phyloP scores from a whole-genome alignment of 2,113 vertebrate genomes.

The Propithecus coquereli region DNA sequence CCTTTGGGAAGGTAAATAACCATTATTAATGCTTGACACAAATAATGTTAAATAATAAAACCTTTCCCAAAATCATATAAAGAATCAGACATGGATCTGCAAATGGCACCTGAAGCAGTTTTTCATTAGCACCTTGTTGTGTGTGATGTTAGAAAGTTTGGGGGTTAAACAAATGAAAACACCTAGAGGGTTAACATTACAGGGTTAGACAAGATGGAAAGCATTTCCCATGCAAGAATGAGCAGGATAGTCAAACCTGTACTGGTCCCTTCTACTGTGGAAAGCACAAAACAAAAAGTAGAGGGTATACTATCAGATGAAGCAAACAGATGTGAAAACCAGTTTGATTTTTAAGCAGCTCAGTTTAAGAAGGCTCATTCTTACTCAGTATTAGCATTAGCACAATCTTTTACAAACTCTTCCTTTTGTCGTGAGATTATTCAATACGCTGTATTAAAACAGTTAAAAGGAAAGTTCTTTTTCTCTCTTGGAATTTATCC shows the following conservation, averaged over 20 bases:
- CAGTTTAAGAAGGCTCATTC: constrained; percentile 44
- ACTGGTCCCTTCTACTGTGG: constrained; percentile 79
- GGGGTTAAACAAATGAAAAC: constrained; percentile 62
- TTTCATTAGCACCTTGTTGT: not conserved
- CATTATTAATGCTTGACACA: not conserved
- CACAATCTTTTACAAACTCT: constrained; percentile 22
- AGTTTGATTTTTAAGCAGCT: constrained; percentile 49
- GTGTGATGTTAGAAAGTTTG: not conserved
- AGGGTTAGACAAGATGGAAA: constrained; percentile 69
- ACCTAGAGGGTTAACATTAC: constrained; percentile 73
- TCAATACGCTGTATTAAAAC: not conserved
- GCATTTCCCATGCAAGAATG: constrained; percentile 76
- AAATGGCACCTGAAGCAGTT: constrained; percentile 39
- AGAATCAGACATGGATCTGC: constrained; percentile 55
- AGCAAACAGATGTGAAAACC: constrained; percentile 41
- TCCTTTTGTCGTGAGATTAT: constrained; percentile 34
- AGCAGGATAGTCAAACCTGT: constrained; percentile 82
- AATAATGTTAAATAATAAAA: constrained; percentile 52
- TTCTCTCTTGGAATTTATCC: constrained; percentile 15
- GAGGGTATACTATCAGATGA: constrained; percentile 74
- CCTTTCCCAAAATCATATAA: constrained; percentile 40
- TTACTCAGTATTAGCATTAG: constrained; percentile 51
- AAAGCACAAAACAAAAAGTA: constrained; percentile 80
- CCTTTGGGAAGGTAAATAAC: constrained; percentile 15
- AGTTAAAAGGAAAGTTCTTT: not conserved